Evolutionary conservation across 2,797 vertebrate genomes (phyloP), one percentile per base, ranked within the genome.

Genomic region (Apogon talboti): DNA sequence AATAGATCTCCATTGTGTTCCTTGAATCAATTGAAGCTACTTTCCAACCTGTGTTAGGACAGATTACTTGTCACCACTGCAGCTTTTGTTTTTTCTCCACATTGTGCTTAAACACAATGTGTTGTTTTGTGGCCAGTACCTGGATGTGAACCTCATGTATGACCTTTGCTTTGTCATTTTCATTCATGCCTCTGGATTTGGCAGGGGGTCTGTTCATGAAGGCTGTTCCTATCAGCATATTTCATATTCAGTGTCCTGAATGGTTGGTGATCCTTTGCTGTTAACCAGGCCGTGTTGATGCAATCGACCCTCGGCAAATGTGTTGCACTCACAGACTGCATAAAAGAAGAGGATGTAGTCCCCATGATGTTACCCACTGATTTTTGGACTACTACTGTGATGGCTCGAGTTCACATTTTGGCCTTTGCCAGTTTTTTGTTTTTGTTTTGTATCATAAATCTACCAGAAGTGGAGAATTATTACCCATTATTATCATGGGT

Each of bases 1-100:
- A 54, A 62, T 44, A 14, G 18, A 73, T 40, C 52, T 33, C n/a
- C 45, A 52, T n/a, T 30, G 5, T 47, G 37, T 45, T 49, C 42
- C 51, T 57, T 48, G 4, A 73, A 50, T 33, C 9, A 57, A n/a
- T 51, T 44, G 52, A 61, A 38, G 45, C 16, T 4, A 12, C 7
- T 42, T 42, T 24, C 51, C 50, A 13, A 11, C 16, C 62, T 63
- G 42, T 56, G 3, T 11, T 57, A 15, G 52, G 18, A 44, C n/a
- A 62, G 8, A 15, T 3, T 3, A 16, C 2, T 18, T 15, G 44
- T 66, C 71, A 46, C 11, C 15, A 19, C 19, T 14, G 14, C n/a
- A 45, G 24, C 44, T 47, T 49, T 30, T 9, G 40, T 24, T 24
- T 24, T 24, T 24, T 5, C 21, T 24, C 11, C 18, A 47, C 14